Percentiles rank a stretch among this genome's conserved stretches.
Evolutionary conservation across 2,113 vertebrate genomes (phyloP).

Genomic region (Notarius lentiginosus): DNA sequence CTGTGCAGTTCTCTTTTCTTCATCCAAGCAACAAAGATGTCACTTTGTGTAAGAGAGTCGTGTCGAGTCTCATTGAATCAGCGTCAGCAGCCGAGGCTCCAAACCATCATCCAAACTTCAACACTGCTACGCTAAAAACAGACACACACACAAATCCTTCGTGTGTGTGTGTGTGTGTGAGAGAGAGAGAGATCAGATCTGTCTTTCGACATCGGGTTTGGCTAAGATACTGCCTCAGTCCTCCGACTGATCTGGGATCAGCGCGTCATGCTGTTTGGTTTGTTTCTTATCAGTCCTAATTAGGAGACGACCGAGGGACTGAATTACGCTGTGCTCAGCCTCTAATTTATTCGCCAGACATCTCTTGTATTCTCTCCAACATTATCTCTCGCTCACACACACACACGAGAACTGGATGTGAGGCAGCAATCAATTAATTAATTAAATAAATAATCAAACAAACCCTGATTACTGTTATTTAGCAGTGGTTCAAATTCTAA

Average conservation of each 20-base stretch:
- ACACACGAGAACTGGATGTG: background rate
- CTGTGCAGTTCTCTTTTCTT: background rate
- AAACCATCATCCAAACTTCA: constrained; percentile 7
- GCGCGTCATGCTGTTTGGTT: background rate
- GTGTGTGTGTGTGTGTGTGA: background rate
- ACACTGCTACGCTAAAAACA: constrained; percentile 18
- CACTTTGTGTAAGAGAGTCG: constrained; percentile 35
- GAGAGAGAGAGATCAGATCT: background rate
- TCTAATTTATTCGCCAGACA: background rate
- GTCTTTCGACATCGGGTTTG: background rate
- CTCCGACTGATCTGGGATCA: background rate
- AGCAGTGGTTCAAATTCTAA: background rate
- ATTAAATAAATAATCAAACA: background rate
- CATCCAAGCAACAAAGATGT: background rate
- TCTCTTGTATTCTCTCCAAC: background rate
- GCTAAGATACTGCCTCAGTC: background rate
- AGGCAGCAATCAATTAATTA: background rate
- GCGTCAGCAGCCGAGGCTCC: constrained; percentile 14
- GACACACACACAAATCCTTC: background rate
- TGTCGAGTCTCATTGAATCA: constrained; percentile 44
- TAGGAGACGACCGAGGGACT: background rate
- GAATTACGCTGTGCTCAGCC: background rate
- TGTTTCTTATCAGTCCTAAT: constrained; percentile 10
- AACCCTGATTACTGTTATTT: no score
- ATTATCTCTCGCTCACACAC: background rate